phyloP scores from a whole-genome alignment of 2,797 vertebrate species.

The Sylvilagus floridanus region DNA sequence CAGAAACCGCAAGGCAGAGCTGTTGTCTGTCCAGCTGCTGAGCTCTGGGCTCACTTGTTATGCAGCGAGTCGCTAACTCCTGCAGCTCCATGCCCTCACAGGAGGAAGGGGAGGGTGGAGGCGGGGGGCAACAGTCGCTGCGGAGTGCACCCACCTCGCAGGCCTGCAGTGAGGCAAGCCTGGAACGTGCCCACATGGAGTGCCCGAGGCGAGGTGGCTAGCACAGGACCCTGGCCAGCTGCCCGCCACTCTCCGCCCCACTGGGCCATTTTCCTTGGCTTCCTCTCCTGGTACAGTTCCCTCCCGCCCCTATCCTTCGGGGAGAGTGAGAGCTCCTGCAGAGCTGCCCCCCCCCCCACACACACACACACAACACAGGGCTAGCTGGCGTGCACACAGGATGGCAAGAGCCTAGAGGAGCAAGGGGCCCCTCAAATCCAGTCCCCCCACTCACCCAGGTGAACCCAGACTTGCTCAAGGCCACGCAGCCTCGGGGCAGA shows the following conservation, averaged over 20 bases:
- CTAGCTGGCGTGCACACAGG: neutral
- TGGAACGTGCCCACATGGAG: neutral
- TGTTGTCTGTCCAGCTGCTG: neutral
- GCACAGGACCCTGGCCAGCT: no score
- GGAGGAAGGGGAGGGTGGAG: neutral
- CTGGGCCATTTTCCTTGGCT: neutral
- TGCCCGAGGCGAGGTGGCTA: neutral
- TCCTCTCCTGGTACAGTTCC: neutral
- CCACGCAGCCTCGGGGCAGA: neutral
- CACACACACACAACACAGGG: neutral
- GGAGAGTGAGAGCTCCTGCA: neutral
- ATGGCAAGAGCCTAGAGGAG: neutral
- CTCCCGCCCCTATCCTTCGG: neutral
- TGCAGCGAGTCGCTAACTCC: neutral
- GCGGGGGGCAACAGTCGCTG: neutral
- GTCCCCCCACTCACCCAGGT: neutral
- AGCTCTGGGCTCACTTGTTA: constrained; percentile 10
- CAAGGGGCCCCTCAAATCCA: neutral
- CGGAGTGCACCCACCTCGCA: neutral
- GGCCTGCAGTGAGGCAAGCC: neutral
- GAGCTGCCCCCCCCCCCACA: neutral
- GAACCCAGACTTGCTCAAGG: neutral
- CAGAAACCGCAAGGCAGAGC: neutral
- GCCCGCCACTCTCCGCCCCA: neutral
- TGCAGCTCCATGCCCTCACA: neutral